Evolutionary conservation across 2,113 vertebrate species (phyloP).

Genomic region (Martes martes): DNA sequence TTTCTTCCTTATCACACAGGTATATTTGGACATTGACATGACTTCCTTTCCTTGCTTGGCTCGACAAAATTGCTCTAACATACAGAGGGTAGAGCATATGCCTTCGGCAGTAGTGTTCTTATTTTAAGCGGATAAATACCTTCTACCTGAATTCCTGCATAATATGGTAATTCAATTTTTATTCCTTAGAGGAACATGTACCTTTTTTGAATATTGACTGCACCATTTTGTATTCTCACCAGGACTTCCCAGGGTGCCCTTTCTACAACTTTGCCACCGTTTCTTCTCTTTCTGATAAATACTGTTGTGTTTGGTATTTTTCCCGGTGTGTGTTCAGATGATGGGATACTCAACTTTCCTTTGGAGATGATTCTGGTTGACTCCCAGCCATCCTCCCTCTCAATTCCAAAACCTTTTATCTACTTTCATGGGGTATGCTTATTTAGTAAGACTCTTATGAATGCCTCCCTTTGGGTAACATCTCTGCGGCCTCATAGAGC

Average conservation of each 20-base stretch:
- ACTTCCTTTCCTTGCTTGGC: background rate
- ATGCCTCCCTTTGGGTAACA: accelerated
- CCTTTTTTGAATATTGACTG: background rate
- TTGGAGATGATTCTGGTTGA: background rate
- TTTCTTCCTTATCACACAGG: too few relatives aligned
- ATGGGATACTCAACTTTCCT: background rate
- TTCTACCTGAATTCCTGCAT: background rate
- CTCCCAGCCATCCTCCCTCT: background rate
- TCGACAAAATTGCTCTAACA: background rate
- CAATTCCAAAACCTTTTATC: background rate
- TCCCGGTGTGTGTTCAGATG: background rate
- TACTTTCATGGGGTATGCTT: background rate
- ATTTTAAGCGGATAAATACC: background rate
- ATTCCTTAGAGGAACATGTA: background rate
- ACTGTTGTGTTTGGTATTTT: too few relatives aligned
- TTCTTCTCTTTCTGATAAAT: too few relatives aligned
- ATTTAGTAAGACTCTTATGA: background rate
- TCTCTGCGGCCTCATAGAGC: background rate
- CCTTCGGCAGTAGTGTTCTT: background rate
- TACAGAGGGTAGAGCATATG: background rate
- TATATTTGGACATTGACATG: background rate
- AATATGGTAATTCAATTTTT: background rate
- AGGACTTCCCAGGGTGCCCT: too few relatives aligned
- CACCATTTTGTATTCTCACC: too few relatives aligned
- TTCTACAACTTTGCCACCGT: too few relatives aligned